These are phyloP conservation scores for Galeopterus variegatus DNA, from an alignment of 2,113 vertebrate genomes.

Conservation along the genomic window DNA sequence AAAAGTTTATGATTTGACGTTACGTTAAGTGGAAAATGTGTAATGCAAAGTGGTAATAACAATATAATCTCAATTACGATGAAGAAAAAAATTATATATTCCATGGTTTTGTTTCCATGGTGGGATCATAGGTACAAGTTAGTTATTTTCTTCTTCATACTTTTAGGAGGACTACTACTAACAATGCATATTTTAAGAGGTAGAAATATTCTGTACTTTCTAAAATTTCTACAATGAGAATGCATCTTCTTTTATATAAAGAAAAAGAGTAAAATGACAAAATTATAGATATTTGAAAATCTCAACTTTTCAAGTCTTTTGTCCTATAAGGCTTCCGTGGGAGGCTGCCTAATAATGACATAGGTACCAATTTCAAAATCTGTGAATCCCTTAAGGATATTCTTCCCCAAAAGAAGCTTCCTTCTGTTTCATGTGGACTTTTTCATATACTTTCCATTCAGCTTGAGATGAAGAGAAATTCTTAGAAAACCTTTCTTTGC, in stretches of 20 bases:
- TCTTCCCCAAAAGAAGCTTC: background rate
- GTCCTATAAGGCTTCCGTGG: background rate
- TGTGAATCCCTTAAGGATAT: background rate
- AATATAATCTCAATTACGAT: background rate
- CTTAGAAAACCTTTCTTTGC: slow-evolving; percentile 29
- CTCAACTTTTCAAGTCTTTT: background rate
- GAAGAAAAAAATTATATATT: slow-evolving; percentile 18
- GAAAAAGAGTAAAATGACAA: background rate
- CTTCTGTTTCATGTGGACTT: background rate
- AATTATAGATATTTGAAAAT: slow-evolving; percentile 2
- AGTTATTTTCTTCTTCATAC: slow-evolving; percentile 23
- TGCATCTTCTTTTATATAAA: background rate
- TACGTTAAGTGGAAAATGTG: background rate
- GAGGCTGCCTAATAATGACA: background rate
- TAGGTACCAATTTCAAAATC: background rate
- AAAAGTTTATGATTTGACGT: background rate
- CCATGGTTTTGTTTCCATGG: background rate
- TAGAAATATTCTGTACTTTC: background rate
- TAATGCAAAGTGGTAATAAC: background rate
- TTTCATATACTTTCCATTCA: background rate
- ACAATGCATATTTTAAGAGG: background rate
- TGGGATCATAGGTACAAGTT: background rate
- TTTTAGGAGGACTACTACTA: background rate
- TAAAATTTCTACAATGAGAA: background rate
- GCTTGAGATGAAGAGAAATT: slow-evolving; percentile 24